These are phyloP conservation scores for Parapsyche elsis DNA, from an alignment of 1,140 invertebrate species.

Conservation along the genomic window DNA sequence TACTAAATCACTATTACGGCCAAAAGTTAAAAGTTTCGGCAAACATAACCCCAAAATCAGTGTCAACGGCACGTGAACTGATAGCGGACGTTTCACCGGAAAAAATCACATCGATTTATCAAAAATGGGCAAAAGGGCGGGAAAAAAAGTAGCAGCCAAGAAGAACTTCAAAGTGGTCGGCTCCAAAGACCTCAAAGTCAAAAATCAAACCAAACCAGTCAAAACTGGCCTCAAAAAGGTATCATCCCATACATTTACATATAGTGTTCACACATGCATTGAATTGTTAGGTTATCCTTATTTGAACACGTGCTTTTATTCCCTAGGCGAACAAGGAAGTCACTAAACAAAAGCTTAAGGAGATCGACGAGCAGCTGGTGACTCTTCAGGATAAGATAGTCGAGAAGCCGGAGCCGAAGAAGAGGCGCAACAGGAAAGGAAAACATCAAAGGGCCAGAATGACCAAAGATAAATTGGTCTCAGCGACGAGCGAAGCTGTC, in stretches of 20 bases:
- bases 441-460: slow-evolving; percentile 46
- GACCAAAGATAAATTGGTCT: slow-evolving; percentile 23
- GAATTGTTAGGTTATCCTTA: not conserved
- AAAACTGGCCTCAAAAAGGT: slow-evolving; percentile 54
- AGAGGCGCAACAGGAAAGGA: slow-evolving; percentile 39
- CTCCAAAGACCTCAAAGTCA: slow-evolving; percentile 52
- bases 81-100: not conserved
- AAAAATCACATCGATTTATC: too few relatives aligned
- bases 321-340: slow-evolving; percentile 47
- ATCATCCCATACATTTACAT: not conserved
- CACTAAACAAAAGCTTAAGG: slow-evolving; percentile 48
- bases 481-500: slow-evolving; percentile 35
- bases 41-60: slow-evolving; percentile 3
- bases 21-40: not conserved
- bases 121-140: slow-evolving; percentile 52
- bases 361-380: slow-evolving; percentile 50
- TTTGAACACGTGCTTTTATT: not conserved
- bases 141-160: slow-evolving; percentile 41
- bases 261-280: not conserved
- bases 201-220: slow-evolving; percentile 52
- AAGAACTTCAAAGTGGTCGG: slow-evolving; percentile 56
- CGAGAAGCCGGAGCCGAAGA: slow-evolving; percentile 49
- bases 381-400: slow-evolving; percentile 50
- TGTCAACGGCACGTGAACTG: not conserved
- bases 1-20: too few relatives aligned